Base-by-base conservation (phyloP, 2,888 invertebrate genomes). In the Cheilosia vernalis region DNA sequence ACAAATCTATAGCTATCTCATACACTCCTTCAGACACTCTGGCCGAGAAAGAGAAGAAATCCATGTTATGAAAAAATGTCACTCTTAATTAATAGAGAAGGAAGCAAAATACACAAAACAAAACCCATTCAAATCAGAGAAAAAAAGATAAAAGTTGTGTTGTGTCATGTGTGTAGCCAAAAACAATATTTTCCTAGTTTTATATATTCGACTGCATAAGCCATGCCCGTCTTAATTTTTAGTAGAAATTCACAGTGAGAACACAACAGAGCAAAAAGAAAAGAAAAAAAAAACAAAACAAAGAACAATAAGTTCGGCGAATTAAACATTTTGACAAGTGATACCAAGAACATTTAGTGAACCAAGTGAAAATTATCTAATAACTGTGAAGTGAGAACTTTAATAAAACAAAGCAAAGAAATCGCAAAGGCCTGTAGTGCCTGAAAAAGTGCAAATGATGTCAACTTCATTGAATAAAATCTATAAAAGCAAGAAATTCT, bases 401-500 rank as follows among this genome's bases (percentile, higher is more conserved):
- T 33, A 49, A 42, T 27, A 13, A 60, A 30, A 4, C 10, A 10
- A 47, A 24, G 15, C 10, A 10, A 47, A 24, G 15, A 10, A 15
- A n/a, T 5, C 49, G 9, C 10, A 27, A 51, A 67, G 85, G 76
- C 70, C 72, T 3, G 44, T 49, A 44, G 61, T 30, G 80, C 74
- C 79, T 70, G 42, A 42, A 73, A 61, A 51, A 40, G 51, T 55
- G 69, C 74, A 66, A 44, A 69, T 72, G 44, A 85, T 85, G 81
- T 66, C 85, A 44, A 56, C 13, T 72, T 60, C 85, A 55, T 77
- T 85, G 30, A 47, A 37, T 67, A 85, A 77, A 70, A 49, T 85
- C 30, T 60, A 53, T 51, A 76, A 51, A 55, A 81, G 56, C 55
- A 81, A 67, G 58, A 91, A 90, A 87, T 88, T 90, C 33, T 83